phyloP scores from a whole-genome alignment of 2,888 invertebrate species.

The Colletes collaris region DNA sequence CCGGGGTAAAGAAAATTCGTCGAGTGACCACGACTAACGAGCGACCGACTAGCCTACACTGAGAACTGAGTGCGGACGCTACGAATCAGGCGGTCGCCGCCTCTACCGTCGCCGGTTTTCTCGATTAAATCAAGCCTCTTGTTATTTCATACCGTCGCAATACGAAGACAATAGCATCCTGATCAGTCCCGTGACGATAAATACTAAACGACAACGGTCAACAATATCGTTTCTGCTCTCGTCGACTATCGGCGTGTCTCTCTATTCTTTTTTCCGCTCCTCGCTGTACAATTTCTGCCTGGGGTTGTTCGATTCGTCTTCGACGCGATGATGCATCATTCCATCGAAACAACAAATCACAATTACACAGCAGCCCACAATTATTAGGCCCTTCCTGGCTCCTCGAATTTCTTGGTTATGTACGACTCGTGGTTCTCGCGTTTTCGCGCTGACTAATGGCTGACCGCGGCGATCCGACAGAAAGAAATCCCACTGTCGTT shows the following conservation, averaged over 20 bases:
- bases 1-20: conserved; percentile 2
- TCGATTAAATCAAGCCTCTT: conserved; percentile 72
- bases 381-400: background rate
- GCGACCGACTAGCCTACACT: conserved; percentile 83
- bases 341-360: conserved; percentile 35
- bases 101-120: conserved; percentile 61
- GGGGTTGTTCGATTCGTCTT: conserved; percentile 8
- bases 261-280: conserved; percentile 26
- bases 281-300: background rate
- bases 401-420: conserved; percentile 23
- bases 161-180: conserved; percentile 41
- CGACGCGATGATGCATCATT: conserved; percentile 17
- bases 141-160: conserved; percentile 77
- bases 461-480: background rate
- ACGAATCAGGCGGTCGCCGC: conserved; percentile 73
- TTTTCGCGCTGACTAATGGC: too few species aligned
- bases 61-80: conserved; percentile 82
- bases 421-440: background rate
- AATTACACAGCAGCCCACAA: conserved; percentile 26
- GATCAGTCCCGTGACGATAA: conserved; percentile 26
- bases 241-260: background rate
- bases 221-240: background rate
- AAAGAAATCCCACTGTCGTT: background rate
- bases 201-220: background rate
- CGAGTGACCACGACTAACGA: conserved; percentile 69